These are phyloP conservation scores for Leptoteleia sp. DNA, from an alignment of 1,140 invertebrate genomes.

Conservation along the genomic window DNA sequence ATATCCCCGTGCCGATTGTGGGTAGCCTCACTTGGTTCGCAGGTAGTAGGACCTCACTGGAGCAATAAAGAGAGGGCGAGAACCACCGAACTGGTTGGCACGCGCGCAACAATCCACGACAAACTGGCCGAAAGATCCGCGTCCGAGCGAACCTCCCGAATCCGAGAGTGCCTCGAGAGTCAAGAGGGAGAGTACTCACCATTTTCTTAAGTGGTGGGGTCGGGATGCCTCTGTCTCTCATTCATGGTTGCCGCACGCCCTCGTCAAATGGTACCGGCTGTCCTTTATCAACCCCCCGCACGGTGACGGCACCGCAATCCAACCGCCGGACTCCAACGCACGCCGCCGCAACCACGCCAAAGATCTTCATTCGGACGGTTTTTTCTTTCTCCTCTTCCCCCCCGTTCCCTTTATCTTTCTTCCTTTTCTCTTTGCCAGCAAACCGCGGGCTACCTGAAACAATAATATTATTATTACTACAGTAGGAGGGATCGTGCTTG, in stretches of 20 bases:
- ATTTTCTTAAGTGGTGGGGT: conserved; percentile 63
- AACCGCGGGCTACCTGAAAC: conserved; percentile 7
- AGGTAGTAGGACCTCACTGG: conserved; percentile 17
- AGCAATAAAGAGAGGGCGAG: conserved; percentile 4
- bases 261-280: conserved; percentile 67
- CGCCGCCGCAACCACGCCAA: too few relatives aligned
- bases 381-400: too few relatives aligned
- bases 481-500: too few relatives aligned
- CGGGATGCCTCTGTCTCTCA: conserved; percentile 71
- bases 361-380: too few relatives aligned
- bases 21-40: conserved; percentile 23
- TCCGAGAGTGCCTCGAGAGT: conserved; percentile 51
- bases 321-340: conserved; percentile 26
- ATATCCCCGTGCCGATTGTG: conserved; percentile 52
- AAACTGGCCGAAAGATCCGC: conserved; percentile 77
- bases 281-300: conserved; percentile 60
- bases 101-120: conserved; percentile 72
- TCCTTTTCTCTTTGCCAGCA: too few relatives aligned
- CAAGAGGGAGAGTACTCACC: conserved; percentile 64
- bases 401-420: too few relatives aligned
- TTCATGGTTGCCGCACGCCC: conserved; percentile 77
- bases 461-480: conserved; percentile 20
- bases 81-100: conserved; percentile 52
- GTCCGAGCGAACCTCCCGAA: conserved; percentile 69
- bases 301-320: too few relatives aligned